Evolutionary conservation across 2,113 vertebrate species (phyloP).

Genomic region (Entelurus aequoreus): DNA sequence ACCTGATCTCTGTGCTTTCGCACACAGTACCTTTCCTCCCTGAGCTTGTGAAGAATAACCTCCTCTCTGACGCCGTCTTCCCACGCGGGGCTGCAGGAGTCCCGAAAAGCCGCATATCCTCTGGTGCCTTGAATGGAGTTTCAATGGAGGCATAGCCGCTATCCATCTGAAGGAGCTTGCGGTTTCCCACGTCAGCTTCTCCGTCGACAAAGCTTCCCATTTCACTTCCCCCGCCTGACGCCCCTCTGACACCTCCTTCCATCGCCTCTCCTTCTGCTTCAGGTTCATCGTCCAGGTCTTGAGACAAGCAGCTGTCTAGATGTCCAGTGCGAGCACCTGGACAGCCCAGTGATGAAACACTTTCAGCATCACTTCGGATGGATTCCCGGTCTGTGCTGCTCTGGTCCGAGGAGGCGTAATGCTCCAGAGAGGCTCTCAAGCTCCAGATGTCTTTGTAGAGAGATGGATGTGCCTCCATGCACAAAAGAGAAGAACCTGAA

Average conservation of each 20-base stretch:
- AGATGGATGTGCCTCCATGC: slow-evolving; percentile 65
- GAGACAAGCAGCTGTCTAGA: slow-evolving; percentile 70
- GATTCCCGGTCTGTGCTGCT: slow-evolving; percentile 90
- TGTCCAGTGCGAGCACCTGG: slow-evolving; percentile 47
- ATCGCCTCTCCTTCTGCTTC: slow-evolving; percentile 52
- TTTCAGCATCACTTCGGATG: slow-evolving; percentile 84
- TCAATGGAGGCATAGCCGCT: slow-evolving; percentile 96
- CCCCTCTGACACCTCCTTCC: slow-evolving; percentile 30
- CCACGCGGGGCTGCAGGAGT: slow-evolving; percentile 63
- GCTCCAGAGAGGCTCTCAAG: slow-evolving; percentile 89
- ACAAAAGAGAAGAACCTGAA: slow-evolving; percentile 41
- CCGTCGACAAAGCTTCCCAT: slow-evolving; percentile 50
- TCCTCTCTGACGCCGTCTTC: slow-evolving; percentile 83
- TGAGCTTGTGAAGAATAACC: slow-evolving; percentile 82
- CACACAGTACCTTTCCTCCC: slow-evolving; percentile 85
- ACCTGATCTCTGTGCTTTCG: slow-evolving; percentile 78
- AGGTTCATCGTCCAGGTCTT: slow-evolving; percentile 74
- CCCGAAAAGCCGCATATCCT: slow-evolving; percentile 76
- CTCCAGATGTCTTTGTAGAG: slow-evolving; percentile 93
- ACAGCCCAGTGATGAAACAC: slow-evolving; percentile 75
- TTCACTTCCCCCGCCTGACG: slow-evolving; percentile 35
- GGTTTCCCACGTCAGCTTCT: slow-evolving; percentile 74
- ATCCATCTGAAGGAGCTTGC: slow-evolving; percentile 96
- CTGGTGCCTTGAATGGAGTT: slow-evolving; percentile 78
- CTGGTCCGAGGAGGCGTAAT: slow-evolving; percentile 84